Evolutionary conservation across 2,888 invertebrate species (phyloP).

Genomic region (Sussaba pulchella): DNA sequence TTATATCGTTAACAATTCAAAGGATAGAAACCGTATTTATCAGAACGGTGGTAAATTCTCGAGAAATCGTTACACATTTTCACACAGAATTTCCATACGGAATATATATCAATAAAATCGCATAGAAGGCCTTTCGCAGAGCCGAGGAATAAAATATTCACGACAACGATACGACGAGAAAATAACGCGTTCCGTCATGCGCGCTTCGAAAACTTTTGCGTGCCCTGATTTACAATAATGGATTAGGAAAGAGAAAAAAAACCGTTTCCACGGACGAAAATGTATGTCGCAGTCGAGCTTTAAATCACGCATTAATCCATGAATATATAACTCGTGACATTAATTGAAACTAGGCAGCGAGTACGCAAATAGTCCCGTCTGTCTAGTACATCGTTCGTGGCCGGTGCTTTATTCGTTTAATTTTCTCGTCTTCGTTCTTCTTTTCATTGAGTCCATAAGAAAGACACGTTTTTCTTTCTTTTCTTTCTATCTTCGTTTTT

Average conservation of each 20-base stretch:
- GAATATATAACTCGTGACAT: conserved; percentile 59
- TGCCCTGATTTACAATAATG: background rate
- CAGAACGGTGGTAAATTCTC: background rate
- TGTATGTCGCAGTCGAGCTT: conserved; percentile 15
- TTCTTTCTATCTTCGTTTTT: conserved; percentile 41
- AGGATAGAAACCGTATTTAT: background rate
- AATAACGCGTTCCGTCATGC: conserved; percentile 7
- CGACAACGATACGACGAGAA: too few relatives aligned
- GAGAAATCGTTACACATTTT: background rate
- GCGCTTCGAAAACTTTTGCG: background rate
- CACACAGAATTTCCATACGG: too few relatives aligned
- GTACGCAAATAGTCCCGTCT: conserved; percentile 46
- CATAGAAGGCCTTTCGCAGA: background rate
- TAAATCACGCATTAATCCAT: conserved; percentile 51
- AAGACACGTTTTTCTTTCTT: conserved; percentile 37
- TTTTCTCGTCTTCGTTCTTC: too few relatives aligned
- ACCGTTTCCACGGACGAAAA: conserved; percentile 27
- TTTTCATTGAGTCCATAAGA: conserved; percentile 54
- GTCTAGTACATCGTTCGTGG: conserved; percentile 36
- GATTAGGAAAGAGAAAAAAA: background rate
- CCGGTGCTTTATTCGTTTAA: too few relatives aligned
- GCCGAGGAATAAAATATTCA: too few relatives aligned
- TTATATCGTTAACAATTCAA: background rate
- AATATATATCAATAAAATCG: background rate
- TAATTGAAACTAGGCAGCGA: conserved; percentile 65